phyloP scores from a whole-genome alignment of 2,797 vertebrate species.

The Micrastur ruficollis region DNA sequence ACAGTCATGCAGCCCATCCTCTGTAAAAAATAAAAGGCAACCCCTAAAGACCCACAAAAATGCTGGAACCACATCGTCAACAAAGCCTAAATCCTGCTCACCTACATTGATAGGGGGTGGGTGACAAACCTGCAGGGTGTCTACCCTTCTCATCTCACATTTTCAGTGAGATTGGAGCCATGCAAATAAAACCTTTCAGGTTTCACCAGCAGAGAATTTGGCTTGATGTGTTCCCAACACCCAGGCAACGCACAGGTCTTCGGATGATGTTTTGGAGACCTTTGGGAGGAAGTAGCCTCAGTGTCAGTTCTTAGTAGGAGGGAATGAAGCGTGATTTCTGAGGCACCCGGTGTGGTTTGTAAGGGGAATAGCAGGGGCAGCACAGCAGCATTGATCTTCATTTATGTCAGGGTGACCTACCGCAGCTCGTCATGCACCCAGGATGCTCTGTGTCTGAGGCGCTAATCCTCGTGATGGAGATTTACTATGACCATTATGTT shows the following conservation, averaged over 20 bases:
- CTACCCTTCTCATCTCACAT: neutral
- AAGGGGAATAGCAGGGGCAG: neutral
- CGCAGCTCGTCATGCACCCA: neutral
- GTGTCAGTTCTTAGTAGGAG: neutral
- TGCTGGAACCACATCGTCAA: neutral
- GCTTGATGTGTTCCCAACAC: neutral
- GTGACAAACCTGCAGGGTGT: neutral
- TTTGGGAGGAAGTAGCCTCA: neutral
- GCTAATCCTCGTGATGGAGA: neutral
- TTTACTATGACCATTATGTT: too few species aligned
- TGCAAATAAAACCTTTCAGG: neutral
- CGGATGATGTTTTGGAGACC: neutral
- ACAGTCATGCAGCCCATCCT: neutral
- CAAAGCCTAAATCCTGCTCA: neutral
- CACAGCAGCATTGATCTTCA: neutral
- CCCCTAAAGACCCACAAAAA: neutral
- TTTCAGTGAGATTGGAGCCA: neutral
- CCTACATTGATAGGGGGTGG: fast-evolving
- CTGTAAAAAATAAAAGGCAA: neutral
- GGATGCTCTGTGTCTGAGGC: neutral
- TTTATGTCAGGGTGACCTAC: neutral
- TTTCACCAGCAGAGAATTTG: neutral
- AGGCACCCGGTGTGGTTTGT: neutral
- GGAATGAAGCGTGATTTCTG: neutral
- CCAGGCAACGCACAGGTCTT: neutral